These are phyloP conservation scores for Enoplosus armatus DNA, from an alignment of 2,797 vertebrate genomes.

Conservation along the genomic window DNA sequence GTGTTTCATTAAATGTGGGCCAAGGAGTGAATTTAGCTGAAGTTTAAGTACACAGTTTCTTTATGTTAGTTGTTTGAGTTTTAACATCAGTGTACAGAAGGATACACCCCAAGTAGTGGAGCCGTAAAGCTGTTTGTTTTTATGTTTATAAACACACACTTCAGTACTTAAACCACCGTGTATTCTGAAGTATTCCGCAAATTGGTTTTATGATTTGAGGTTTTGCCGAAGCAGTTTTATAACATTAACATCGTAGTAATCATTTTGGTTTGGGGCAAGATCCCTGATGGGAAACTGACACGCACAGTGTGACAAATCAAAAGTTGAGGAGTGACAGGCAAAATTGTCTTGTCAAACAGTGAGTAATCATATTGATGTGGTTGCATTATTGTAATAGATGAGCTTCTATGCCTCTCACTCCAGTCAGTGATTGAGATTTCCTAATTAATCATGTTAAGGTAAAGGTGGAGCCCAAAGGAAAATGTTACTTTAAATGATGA, in stretches of 20 bases:
- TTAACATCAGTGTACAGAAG: not conserved
- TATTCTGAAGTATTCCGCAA: not conserved
- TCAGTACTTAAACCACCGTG: not conserved
- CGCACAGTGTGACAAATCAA: not conserved
- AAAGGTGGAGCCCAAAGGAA: not conserved
- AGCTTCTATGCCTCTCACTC: not conserved
- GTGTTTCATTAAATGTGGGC: constrained; percentile 31
- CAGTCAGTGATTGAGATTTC: not conserved
- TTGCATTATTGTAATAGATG: not conserved
- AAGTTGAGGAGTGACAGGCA: no score
- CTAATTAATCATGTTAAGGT: constrained; percentile 14
- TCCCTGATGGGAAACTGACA: not conserved
- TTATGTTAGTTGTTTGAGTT: constrained; percentile 1
- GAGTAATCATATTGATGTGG: not conserved
- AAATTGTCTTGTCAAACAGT: no score
- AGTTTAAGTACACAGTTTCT: constrained; percentile 18
- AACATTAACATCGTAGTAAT: not conserved
- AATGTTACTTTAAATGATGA: not conserved
- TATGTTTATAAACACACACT: not conserved
- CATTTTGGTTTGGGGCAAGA: not conserved
- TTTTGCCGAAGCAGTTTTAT: not conserved
- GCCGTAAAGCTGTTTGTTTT: not conserved
- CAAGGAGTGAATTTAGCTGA: constrained; percentile 15
- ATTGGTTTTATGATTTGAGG: not conserved
- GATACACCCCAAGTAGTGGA: not conserved